A percentile compares a stretch with the other conserved stretches of the same genome.
These are phyloP conservation scores for Tetrao urogallus DNA, from an alignment of 2,113 vertebrate species.

Conservation along the genomic window DNA sequence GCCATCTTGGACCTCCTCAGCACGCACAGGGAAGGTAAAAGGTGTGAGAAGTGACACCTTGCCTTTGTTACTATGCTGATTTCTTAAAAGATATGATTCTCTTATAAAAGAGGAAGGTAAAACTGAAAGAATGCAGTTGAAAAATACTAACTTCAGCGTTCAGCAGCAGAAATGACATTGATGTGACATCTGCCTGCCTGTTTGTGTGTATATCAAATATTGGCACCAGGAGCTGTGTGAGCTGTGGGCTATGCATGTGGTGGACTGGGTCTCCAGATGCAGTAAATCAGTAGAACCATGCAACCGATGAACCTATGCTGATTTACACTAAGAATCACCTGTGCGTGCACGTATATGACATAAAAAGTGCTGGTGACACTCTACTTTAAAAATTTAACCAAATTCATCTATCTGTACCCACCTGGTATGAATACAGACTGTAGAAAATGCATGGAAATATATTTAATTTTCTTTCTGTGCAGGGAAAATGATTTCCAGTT, in stretches of 20 bases:
- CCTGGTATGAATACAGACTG: neutral
- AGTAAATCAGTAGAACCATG: neutral
- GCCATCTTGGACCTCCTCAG: accelerated
- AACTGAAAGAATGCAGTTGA: neutral
- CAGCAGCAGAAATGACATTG: neutral
- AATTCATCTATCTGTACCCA: too few relatives aligned
- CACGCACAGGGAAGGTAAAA: neutral
- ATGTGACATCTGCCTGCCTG: neutral
- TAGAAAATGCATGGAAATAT: neutral
- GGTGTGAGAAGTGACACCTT: neutral
- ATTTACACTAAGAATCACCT: neutral
- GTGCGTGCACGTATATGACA: neutral
- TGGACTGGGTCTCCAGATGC: neutral
- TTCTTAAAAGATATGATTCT: neutral
- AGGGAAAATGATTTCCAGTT: neutral
- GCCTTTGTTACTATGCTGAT: neutral
- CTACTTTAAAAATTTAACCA: neutral
- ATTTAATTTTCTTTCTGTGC: neutral
- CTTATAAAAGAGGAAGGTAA: neutral
- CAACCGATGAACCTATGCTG: neutral
- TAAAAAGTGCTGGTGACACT: neutral
- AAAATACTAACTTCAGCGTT: neutral
- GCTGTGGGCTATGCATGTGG: neutral
- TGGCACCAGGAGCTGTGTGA: neutral
- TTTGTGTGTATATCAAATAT: neutral